phyloP scores from a whole-genome alignment of 2,797 vertebrate species.

The Sebastes kiyomatsui region DNA sequence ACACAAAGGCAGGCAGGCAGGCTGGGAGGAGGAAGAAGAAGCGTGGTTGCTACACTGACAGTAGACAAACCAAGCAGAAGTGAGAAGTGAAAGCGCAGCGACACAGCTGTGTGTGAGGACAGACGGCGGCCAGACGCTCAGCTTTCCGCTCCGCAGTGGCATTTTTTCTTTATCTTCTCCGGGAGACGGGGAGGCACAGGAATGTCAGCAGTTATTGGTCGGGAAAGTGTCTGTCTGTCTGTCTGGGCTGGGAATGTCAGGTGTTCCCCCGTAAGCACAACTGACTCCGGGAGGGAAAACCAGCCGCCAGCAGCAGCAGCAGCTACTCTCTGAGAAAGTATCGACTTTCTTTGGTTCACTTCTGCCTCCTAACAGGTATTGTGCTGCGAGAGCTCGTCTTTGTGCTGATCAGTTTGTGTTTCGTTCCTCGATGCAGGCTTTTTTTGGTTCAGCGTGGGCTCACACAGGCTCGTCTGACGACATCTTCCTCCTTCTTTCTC shows the following conservation, averaged over 20 bases:
- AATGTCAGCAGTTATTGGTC: conserved; percentile 46
- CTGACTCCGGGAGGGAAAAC: conserved; percentile 49
- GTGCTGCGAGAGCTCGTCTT: conserved; percentile 28
- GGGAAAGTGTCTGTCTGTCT: conserved; percentile 36
- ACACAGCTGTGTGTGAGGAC: conserved; percentile 58
- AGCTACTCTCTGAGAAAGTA: conserved; percentile 32
- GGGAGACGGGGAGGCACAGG: conserved; percentile 25
- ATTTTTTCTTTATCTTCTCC: conserved; percentile 12
- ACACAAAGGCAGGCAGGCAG: conserved; percentile 49
- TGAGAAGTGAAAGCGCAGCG: conserved; percentile 64
- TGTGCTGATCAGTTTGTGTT: conserved; percentile 17
- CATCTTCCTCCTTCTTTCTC: not conserved
- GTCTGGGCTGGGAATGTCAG: conserved; percentile 71
- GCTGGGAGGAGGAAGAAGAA: conserved; percentile 53
- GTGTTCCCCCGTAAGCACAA: conserved; percentile 71
- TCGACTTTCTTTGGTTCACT: conserved; percentile 30
- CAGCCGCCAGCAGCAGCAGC: not conserved
- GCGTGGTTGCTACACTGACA: conserved; percentile 61
- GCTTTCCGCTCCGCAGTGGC: conserved; percentile 40
- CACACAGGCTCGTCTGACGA: not conserved
- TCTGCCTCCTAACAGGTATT: conserved; percentile 62
- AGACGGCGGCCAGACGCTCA: conserved; percentile 53
- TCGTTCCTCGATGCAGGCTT: conserved; percentile 13
- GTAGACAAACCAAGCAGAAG: conserved; percentile 52
- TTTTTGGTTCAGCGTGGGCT: conserved; percentile 12